Evolutionary conservation across 2,888 invertebrate species (phyloP), one percentile per base, ranked within the genome.

Genomic region (Xestoiulus laeticollis): DNA sequence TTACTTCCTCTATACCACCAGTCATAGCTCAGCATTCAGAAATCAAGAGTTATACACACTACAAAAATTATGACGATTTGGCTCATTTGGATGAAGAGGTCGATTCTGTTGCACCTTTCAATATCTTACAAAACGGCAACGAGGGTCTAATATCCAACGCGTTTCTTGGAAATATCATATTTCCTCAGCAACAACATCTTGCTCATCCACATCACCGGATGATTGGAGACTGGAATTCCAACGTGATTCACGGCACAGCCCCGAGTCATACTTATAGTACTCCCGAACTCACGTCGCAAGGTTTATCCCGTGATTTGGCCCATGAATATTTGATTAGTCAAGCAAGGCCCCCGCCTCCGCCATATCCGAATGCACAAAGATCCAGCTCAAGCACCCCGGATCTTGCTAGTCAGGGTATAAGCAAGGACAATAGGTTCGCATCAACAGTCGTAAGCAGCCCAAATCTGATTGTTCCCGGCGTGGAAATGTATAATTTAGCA

Each of bases 271-370:
- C 90, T 10, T 90, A 90, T 90, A 92, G 92, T 88, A 92, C 92
- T 0, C 92, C 92, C 8, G 92, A 92, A 88, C 90, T 92, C 0
- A 90, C 90, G 53, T 90, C 91, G 4, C 90, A 91, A 87, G 90
- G 90, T 16, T 88, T 90, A 43, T 90, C 90, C n/a, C 53, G 85
- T 30, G 91, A 91, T 43, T 89, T 90, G 53, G 86, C 85, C 32
- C 44, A 88, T 43, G 88, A 88, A 59, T 90, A 90, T 59, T 89
- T 90, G 85, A 92, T 95, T 30, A 95, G 95, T 91, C 93, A 95
- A 8, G 95, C 95, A 91, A 96, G 96, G 91, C 96, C 96, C 0
- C 96, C 96, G 0, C 97, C 97, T 0, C 97, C 97, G 0, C 96
- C 97, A 0, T 97, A 97, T 92, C 96, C 96, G 0, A 91, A 95